Evolutionary conservation across 2,888 invertebrate species (phyloP).

Genomic region (Agrilus mali): DNA sequence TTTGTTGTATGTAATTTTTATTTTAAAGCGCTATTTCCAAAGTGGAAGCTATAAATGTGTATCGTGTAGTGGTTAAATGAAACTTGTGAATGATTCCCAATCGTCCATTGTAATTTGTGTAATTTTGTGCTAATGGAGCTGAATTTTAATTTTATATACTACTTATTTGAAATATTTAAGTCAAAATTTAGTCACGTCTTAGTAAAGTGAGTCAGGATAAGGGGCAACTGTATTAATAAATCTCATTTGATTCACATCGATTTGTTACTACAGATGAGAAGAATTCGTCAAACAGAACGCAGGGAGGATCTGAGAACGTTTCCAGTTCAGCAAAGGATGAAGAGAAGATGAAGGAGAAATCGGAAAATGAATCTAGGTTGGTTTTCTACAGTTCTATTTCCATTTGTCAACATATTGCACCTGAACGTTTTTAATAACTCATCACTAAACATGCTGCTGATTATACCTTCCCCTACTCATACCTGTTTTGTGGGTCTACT

Average conservation of each 20-base stretch:
- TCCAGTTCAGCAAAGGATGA: conserved; percentile 11
- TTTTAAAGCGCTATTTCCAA: too few species aligned
- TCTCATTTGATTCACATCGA: conserved; percentile 17
- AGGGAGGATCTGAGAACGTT: conserved; percentile 10
- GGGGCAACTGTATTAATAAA: conserved; percentile 15
- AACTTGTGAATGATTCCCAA: too few species aligned
- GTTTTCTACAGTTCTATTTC: conserved; percentile 9
- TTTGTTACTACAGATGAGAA: conserved; percentile 23
- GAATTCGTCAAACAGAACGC: conserved; percentile 16
- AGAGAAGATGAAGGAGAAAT: conserved; percentile 9
- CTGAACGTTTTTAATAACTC: conserved; percentile 7
- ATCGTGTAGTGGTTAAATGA: too few species aligned
- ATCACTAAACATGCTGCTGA: conserved; percentile 13
- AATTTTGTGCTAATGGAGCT: too few species aligned
- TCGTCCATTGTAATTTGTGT: too few species aligned
- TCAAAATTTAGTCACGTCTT: too few species aligned
- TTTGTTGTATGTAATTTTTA: too few species aligned
- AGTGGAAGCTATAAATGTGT: too few species aligned
- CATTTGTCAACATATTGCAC: conserved; percentile 5
- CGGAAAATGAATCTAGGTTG: conserved; percentile 13
- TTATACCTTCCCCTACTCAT: conserved; percentile 3
- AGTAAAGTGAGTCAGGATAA: conserved; percentile 7
- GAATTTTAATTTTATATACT: too few species aligned
- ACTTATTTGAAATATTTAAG: too few species aligned
- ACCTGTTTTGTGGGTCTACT: neutral